Conservation (phyloP, 2,113 vertebrate genomes). For the Platichthys stellatus region DNA sequence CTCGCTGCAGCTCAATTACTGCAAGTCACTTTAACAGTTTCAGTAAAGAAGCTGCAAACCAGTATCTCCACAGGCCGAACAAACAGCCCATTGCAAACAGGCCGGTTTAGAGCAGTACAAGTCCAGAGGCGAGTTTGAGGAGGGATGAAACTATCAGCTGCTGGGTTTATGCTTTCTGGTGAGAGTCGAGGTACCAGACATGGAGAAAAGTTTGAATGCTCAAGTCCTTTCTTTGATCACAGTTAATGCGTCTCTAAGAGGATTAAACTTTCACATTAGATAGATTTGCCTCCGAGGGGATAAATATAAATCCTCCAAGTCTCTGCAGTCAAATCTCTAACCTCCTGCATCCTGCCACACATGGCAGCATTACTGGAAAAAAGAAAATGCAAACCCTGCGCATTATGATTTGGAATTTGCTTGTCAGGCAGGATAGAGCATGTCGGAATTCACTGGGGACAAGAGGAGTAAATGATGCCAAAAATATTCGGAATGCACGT, state of each 20-base stretch:
- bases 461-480: slow-evolving; percentile 13
- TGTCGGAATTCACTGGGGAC: slow-evolving; percentile 32
- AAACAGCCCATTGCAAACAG: too few relatives aligned
- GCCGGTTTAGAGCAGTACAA: too few relatives aligned
- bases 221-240: slow-evolving; percentile 69
- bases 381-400: slow-evolving; percentile 53
- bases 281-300: slow-evolving; percentile 68
- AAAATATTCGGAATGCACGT: slow-evolving; percentile 12
- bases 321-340: slow-evolving; percentile 61
- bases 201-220: slow-evolving; percentile 44
- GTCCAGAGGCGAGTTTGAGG: not conserved
- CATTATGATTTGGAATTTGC: slow-evolving; percentile 36
- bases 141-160: slow-evolving; percentile 23
- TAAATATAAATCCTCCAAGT: slow-evolving; percentile 64
- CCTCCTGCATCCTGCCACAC: slow-evolving; percentile 50
- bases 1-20: too few relatives aligned
- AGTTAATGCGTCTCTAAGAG: slow-evolving; percentile 66
- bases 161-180: slow-evolving; percentile 29
- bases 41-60: too few relatives aligned
- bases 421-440: slow-evolving; percentile 36
- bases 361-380: slow-evolving; percentile 19
- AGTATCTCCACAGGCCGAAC: too few relatives aligned
- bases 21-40: too few relatives aligned
- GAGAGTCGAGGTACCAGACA: slow-evolving; percentile 27
- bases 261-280: slow-evolving; percentile 75